Evolutionary conservation across 2,888 invertebrate genomes (phyloP).

Genomic region (Cryptosula pallasiana): DNA sequence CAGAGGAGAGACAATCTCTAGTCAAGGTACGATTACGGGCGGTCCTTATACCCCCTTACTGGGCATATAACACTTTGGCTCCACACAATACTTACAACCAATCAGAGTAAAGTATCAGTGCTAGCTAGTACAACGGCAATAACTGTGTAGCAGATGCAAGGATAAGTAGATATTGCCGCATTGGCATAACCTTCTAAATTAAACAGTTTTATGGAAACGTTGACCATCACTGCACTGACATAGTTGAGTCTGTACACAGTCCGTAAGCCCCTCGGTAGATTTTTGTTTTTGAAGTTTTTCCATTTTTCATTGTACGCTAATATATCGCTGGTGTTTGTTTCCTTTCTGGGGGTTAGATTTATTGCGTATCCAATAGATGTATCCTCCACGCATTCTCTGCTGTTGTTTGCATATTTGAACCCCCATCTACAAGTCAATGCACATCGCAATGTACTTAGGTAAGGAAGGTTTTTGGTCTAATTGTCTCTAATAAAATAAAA

Average conservation of each 20-base stretch:
- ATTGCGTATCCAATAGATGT: not conserved
- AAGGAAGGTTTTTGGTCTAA: too few species aligned
- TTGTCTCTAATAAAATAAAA: too few species aligned
- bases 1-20: slow-evolving; percentile 19
- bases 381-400: not conserved
- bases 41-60: too few species aligned
- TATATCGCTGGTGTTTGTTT: not conserved
- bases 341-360: not conserved
- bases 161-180: too few species aligned
- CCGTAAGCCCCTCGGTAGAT: not conserved
- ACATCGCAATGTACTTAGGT: too few species aligned
- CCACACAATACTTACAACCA: too few species aligned
- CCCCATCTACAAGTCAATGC: slow-evolving; percentile 18
- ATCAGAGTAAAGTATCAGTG: too few species aligned
- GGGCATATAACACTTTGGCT: too few species aligned
- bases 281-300: not conserved
- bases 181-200: too few species aligned
- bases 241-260: not conserved
- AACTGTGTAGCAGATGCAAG: too few species aligned
- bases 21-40: slow-evolving; percentile 10
- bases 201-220: not conserved
- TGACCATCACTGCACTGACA: not conserved
- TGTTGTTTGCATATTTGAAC: not conserved
- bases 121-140: too few species aligned
- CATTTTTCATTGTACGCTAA: not conserved